Conservation (phyloP, 2,113 vertebrate genomes). For the Theristicus caerulescens region DNA sequence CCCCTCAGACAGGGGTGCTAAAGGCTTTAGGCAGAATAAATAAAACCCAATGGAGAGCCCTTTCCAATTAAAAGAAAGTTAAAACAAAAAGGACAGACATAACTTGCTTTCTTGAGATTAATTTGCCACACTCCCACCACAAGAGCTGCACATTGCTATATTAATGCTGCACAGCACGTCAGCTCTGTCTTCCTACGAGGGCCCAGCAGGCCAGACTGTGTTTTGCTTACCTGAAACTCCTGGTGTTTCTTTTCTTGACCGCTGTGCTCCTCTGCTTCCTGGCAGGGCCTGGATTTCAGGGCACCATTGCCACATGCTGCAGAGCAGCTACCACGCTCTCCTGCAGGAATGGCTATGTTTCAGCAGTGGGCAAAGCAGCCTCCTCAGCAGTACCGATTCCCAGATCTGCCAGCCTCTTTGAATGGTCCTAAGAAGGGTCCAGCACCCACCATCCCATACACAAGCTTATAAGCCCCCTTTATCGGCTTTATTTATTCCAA, state of each 20-base stretch:
- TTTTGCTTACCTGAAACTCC: neutral
- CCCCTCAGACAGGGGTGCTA: neutral
- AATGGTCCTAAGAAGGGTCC: neutral
- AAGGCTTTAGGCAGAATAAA: neutral
- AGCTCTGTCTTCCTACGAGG: accelerated
- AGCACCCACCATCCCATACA: neutral
- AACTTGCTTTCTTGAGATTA: neutral
- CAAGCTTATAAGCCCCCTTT: neutral
- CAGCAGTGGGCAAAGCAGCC: neutral
- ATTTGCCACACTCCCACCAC: accelerated
- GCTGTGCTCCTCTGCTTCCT: neutral
- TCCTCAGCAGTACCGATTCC: accelerated
- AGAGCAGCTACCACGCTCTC: neutral
- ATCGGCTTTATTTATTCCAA: neutral
- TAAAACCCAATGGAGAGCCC: neutral
- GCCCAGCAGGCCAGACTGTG: neutral
- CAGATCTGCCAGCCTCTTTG: neutral
- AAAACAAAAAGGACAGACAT: neutral
- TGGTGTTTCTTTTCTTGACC: neutral
- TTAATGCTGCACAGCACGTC: accelerated
- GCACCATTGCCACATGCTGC: neutral
- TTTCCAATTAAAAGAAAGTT: neutral
- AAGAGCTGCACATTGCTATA: neutral
- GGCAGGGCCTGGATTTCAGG: neutral
- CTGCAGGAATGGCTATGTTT: accelerated